These are phyloP conservation scores for Megaceryle maxima DNA, from an alignment of 2,113 vertebrate species.

Conservation along the genomic window DNA sequence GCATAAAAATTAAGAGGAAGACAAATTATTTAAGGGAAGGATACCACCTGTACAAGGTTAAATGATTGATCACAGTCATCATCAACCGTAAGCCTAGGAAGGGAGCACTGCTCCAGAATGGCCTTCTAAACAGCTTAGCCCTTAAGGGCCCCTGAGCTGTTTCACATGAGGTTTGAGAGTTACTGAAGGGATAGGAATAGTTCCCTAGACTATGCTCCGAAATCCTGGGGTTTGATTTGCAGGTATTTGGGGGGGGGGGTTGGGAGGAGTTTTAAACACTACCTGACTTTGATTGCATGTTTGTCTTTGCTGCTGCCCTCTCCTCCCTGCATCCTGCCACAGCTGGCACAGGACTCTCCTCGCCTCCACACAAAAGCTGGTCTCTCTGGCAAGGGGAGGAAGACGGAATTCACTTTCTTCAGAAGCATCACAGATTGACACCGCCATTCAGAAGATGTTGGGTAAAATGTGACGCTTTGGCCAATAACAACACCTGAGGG, in stretches of 20 bases:
- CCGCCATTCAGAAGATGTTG: background rate
- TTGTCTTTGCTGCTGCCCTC: background rate
- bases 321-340: fast-evolving
- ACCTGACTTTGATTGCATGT: background rate
- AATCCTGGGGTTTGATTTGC: background rate
- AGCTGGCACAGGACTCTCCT: background rate
- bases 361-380: background rate
- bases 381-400: background rate
- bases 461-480: background rate
- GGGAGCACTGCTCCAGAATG: background rate
- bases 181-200: background rate
- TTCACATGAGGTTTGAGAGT: background rate
- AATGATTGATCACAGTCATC: background rate
- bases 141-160: background rate
- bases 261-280: background rate
- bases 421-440: background rate
- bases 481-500: background rate
- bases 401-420: background rate
- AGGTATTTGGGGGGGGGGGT: background rate
- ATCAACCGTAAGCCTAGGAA: background rate
- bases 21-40: conserved; percentile 13
- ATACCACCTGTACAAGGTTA: background rate
- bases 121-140: background rate
- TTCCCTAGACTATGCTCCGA: background rate
- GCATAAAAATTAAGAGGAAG: conserved; percentile 12